Evolutionary conservation across 2,797 vertebrate species (phyloP), one percentile per base, ranked within the genome.

Genomic region (Amniataba percoides): DNA sequence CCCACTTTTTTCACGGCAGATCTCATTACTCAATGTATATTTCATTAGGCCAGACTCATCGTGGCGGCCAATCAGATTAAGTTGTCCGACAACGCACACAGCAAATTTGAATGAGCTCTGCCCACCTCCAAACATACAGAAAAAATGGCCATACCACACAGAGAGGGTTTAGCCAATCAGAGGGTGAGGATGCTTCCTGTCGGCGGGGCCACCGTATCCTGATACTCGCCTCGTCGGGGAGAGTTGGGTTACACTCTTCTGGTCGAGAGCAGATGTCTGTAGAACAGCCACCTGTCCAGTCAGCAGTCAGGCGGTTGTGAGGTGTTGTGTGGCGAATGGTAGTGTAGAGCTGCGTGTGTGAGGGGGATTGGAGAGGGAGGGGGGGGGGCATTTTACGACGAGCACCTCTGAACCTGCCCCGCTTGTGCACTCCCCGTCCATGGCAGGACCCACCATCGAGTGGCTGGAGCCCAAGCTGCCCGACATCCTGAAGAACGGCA

Each of bases 391-490:
- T 7, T 16, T 48, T n/a, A 88, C 78, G 31, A 86, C 84, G 87
- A 90, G 66, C n/a, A 49, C 61, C 85, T 94, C 96, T 96, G 93
- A 98, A 92, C 90, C 83, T 84, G 94, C 95, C 82, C 85, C 94
- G 27, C 27, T 31, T 91, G 90, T 96, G 61, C 42, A 91, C 92
- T 82, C 78, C 79, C 71, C 67, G 14, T 82, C 82, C 78, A 76
- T 94, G 84, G 90, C 96, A 99, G 98, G 97, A 80, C 94, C 97
- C 25, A 96, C 97, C 49, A 97, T 99, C 68, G 97, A 96, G 90
- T 99, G 98, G 98, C 91, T 98, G 95, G 98, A 99, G 89, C 97
- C 97, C 85, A 99, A 98, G 93, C 92, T 97, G 82, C 95, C 96
- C 2, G 97, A 98, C 89, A 94, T 97, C 90, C 96, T 98, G 94